Evolutionary conservation across 2,797 vertebrate genomes (phyloP).

Genomic region (Mus spretus): DNA sequence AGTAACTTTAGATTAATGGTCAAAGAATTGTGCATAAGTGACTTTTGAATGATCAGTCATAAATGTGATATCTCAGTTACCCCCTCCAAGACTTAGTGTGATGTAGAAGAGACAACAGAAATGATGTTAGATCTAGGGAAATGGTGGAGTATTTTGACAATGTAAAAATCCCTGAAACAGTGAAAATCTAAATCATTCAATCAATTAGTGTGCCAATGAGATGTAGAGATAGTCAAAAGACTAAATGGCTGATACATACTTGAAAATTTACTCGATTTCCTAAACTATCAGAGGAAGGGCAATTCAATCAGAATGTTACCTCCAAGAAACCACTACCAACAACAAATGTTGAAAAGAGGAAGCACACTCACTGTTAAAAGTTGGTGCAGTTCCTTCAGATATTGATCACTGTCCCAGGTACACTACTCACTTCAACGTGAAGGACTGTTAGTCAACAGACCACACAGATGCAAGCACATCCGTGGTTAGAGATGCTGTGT

Average conservation of each 20-base stretch:
- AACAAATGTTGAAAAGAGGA: background rate
- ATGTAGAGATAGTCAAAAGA: background rate
- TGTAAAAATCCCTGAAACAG: background rate
- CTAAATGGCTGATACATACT: background rate
- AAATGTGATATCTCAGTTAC: no score
- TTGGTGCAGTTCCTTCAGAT: background rate
- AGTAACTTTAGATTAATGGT: background rate
- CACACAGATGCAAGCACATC: background rate
- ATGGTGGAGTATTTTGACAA: background rate
- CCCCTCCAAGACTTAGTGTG: background rate
- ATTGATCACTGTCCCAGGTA: background rate
- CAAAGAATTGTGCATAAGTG: background rate
- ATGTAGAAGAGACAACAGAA: background rate
- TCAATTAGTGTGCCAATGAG: background rate
- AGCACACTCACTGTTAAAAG: no score
- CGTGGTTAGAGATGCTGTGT: background rate
- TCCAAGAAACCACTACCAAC: background rate
- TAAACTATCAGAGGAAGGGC: background rate
- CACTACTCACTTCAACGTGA: background rate
- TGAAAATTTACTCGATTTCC: background rate
- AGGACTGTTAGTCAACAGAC: background rate
- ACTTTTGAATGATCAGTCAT: background rate
- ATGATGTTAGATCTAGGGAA: no score
- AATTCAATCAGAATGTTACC: background rate
- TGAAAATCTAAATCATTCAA: background rate